phyloP scores from a whole-genome alignment of 37 sponge, comb jelly and placozoan genomes.

The Eunapius fragilis region DNA sequence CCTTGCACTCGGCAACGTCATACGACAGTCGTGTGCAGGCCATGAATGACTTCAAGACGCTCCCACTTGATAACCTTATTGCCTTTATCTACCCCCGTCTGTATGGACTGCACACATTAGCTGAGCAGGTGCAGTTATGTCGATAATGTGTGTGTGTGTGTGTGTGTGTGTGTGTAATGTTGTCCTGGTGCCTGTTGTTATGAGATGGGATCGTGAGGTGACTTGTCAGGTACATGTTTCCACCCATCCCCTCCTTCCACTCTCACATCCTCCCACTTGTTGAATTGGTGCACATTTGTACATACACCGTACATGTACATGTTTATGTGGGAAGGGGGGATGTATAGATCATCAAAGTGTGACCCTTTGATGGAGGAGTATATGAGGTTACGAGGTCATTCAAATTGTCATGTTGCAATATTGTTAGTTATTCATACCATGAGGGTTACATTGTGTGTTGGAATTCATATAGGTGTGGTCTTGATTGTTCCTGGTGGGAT shows the following conservation, averaged over 20 bases:
- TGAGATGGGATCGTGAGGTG: no score
- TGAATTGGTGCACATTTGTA: no score
- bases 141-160: not conserved
- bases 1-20: slow-evolving; percentile 52
- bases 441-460: not conserved
- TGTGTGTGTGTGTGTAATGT: not conserved
- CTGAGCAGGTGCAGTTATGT: slow-evolving; percentile 62
- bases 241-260: not conserved
- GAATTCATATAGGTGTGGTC: not conserved
- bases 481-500: not conserved
- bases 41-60: slow-evolving; percentile 80
- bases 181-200: no score
- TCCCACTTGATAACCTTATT: slow-evolving; percentile 80
- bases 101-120: slow-evolving; percentile 73
- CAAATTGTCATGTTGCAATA: not conserved
- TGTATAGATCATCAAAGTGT: no score
- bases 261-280: no score
- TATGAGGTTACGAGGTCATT: not conserved
- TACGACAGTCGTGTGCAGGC: slow-evolving; percentile 78
- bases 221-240: no score
- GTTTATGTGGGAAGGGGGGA: slow-evolving; percentile 7
- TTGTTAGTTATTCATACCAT: not conserved
- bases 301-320: no score
- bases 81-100: slow-evolving; percentile 81
- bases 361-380: no score